Conservation (phyloP, 2,113 vertebrate genomes). For the Centrocercus urophasianus region DNA sequence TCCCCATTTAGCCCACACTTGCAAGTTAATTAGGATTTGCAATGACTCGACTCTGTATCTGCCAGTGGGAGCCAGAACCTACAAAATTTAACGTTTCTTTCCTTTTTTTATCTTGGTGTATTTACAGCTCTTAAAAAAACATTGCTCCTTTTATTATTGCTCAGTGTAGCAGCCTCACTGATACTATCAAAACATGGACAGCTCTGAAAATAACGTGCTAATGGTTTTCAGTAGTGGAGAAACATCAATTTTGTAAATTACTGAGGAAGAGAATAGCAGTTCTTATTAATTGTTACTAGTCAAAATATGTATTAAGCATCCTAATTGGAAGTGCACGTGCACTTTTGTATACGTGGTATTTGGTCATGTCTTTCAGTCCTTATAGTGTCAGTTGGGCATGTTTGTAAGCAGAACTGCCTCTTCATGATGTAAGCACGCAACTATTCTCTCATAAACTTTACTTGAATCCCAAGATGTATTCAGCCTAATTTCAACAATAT, state of each 20-base stretch:
- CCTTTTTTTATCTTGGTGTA: not conserved
- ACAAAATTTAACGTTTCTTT: not conserved
- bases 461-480: not conserved
- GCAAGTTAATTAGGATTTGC: not conserved
- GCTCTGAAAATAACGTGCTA: not conserved
- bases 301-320: not conserved
- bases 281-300: not conserved
- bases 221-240: not conserved
- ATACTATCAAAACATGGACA: not conserved
- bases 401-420: not conserved
- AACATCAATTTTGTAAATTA: not conserved
- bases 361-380: not conserved
- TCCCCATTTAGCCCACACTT: not conserved
- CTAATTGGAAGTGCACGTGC: not conserved
- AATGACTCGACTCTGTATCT: conserved; percentile 11
- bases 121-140: not conserved
- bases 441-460: not conserved
- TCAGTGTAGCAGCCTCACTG: not conserved
- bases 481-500: not conserved
- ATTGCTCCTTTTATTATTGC: not conserved
- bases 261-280: not conserved
- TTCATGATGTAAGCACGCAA: not conserved
- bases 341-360: not conserved
- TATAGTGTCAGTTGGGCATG: not conserved
- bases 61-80: not conserved